Base-by-base conservation (phyloP, 2,888 invertebrate genomes). In the Gerris lacustris region DNA sequence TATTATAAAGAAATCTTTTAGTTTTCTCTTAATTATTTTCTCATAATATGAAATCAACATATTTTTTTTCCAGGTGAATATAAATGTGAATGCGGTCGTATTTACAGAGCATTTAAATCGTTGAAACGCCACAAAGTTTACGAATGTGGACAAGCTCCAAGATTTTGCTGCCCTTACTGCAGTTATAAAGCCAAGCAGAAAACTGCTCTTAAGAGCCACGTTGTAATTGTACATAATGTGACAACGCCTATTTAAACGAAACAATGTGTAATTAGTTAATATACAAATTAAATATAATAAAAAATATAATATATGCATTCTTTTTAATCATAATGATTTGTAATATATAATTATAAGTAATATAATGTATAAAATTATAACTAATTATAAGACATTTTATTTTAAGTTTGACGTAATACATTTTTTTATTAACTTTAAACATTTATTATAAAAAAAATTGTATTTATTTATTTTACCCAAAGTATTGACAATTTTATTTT, bases 121-220 rank as follows among this genome's bases (percentile, higher is more conserved):
- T 45, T 47, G n/a, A 15, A 31, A 43, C 17, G 45, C 9, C 67
- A 67, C 45, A 15, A 67, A 31, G 9, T 43, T 15, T 44, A 44
- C 67, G 67, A 67, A 31, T 67, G 67, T 17, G 45, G 44, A 7
- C 9, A 43, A 44, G 44, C n/a, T 9, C 67, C 67, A 1, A 31
- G 45, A 43, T 67, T 67, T 31, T 5, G n/a, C 17, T 67, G 67
- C 44, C 67, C 67, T 31, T 67, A 43, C 43, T 67, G 67, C 44
- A 18, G 9, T 15, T 67, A 67, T 5, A 31, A 44, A 17, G n/a
- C 67, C 17, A 44, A 44, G 15, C 44, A 67, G n/a, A 67, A 67
- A 64, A 64, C 9, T 9, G 9, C 64, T n/a, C n/a, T 64, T 17
- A 64, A 64, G 9, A n/a, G 7, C 17, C 64, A 64, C 18, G 18